Evolutionary conservation across 1,140 invertebrate genomes (phyloP), one percentile per base, ranked within the genome.

Genomic region (Plodia interpunctella): DNA sequence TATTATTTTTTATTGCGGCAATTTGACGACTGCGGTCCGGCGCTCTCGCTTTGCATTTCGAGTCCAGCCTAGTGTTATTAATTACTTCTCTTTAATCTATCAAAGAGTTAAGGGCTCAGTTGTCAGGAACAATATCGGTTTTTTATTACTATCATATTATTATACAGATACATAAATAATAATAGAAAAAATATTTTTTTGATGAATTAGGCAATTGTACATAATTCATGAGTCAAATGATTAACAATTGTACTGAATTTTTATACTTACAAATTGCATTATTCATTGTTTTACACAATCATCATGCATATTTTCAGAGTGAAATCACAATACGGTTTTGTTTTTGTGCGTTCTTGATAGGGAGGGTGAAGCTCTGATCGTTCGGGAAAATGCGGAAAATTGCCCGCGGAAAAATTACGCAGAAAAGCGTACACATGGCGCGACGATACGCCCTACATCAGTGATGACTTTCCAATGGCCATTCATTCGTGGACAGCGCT

Each of bases 391-490:
- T 78, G 74, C 66, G 78, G 71, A 79, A 81, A 78, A 83, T 76
- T 78, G 80, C 70, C 76, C 60, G 76, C 63, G 80, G 78, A 88
- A 88, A 87, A 84, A 88, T 88, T 77, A 80, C 76, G 73, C 59
- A 75, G 74, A 76, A 65, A 66, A 80, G 72, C 63, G 66, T 57
- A 78, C 83, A 86, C 80, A 85, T 88, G 83, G 81, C 78, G 80
- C 74, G 73, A 70, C 80, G 77, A 77, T 83, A 70, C 73, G 81
- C 72, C 79, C 78, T 84, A 82, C 80, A 85, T 86, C 83, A 83
- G 83, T 88, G 82, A 88, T 88, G 83, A 85, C 79, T 88, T 88
- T 87, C 75, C 82, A 75, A 88, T 88, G 82, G 85, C 72, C 72
- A 82, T 83, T 83, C 80, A 86, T 86, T 77, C 75, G 73, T 65